phyloP scores from a whole-genome alignment of 2,888 invertebrate genomes.

The Embidobia sp. region DNA sequence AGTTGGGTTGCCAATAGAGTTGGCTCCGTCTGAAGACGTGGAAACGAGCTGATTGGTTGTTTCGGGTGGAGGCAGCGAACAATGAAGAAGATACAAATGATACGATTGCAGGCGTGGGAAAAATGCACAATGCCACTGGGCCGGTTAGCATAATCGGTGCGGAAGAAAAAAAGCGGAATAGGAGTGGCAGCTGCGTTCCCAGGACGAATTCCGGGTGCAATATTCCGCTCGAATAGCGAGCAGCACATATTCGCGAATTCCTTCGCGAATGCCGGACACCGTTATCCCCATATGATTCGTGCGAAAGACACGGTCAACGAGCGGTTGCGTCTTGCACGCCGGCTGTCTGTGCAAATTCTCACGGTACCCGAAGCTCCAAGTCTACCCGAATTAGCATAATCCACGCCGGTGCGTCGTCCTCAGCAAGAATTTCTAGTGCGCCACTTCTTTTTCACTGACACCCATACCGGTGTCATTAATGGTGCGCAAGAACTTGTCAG shows the following conservation, averaged over 20 bases:
- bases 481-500: not conserved
- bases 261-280: constrained; percentile 64
- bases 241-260: constrained; percentile 50
- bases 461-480: constrained; percentile 64
- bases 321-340: constrained; percentile 55
- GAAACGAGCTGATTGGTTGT: too few relatives aligned
- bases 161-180: too few relatives aligned
- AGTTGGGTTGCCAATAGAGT: too few relatives aligned
- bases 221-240: constrained; percentile 16
- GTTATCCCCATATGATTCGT: constrained; percentile 66
- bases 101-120: too few relatives aligned
- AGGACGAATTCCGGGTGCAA: constrained; percentile 31
- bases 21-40: too few relatives aligned
- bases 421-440: constrained; percentile 71
- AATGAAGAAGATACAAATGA: too few relatives aligned
- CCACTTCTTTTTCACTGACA: constrained; percentile 72
- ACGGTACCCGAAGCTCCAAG: constrained; percentile 75
- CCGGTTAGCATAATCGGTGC: too few relatives aligned
- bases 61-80: too few relatives aligned
- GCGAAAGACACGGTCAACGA: constrained; percentile 62
- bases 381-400: constrained; percentile 78
- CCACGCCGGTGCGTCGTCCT: constrained; percentile 67
- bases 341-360: constrained; percentile 69
- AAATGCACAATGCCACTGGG: too few relatives aligned
- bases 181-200: not conserved